phyloP scores from a whole-genome alignment of 2,113 vertebrate genomes.

The Siniperca chuatsi region DNA sequence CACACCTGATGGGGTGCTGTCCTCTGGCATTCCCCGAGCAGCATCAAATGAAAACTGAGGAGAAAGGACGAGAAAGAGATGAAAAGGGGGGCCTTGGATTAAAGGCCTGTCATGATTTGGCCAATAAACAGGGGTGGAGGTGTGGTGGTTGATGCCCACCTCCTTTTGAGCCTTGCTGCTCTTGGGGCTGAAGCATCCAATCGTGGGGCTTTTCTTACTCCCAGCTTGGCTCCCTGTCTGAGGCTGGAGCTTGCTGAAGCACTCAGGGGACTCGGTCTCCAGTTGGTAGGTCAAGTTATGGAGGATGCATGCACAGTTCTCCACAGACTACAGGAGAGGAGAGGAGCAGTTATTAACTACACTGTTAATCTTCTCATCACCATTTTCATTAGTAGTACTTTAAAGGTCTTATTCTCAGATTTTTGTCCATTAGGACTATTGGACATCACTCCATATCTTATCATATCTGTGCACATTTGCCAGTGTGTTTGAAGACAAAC shows the following conservation, averaged over 20 bases:
- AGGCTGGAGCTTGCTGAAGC: constrained; percentile 82
- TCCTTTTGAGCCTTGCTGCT: constrained; percentile 83
- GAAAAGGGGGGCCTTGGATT: background rate
- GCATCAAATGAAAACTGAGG: constrained; percentile 68
- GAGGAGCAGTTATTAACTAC: background rate
- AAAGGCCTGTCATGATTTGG: background rate
- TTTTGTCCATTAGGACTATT: background rate
- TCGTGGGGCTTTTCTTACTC: constrained; percentile 80
- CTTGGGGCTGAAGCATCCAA: constrained; percentile 93
- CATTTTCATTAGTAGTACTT: background rate
- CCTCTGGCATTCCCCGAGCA: constrained; percentile 73
- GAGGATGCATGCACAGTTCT: constrained; percentile 94
- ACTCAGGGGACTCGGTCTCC: constrained; percentile 87
- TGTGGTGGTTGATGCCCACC: constrained; percentile 49
- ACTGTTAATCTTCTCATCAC: background rate
- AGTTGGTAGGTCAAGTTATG: constrained; percentile 95
- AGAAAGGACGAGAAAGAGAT: background rate
- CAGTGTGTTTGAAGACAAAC: background rate
- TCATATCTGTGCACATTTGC: background rate
- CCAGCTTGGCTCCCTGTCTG: constrained; percentile 24
- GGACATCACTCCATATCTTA: background rate
- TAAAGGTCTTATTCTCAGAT: background rate
- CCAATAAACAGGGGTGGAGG: background rate
- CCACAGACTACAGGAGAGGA: constrained; percentile 87
- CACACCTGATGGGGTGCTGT: constrained; percentile 84